These are phyloP conservation scores for Dinomys branickii DNA, from an alignment of 2,113 vertebrate species.

Conservation along the genomic window DNA sequence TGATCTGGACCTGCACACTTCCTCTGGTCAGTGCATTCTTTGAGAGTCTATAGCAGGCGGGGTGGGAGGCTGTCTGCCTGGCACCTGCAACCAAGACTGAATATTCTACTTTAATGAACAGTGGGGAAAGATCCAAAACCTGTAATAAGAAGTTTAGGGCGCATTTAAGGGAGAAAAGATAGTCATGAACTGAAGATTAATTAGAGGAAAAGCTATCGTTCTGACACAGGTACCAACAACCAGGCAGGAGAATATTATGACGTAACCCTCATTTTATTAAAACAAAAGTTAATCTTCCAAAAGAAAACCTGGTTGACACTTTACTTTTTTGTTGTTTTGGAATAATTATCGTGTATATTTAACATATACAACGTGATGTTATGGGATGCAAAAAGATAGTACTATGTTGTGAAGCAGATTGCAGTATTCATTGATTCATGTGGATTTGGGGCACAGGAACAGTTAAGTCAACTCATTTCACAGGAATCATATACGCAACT, in stretches of 20 bases:
- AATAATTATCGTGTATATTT: background rate
- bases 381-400: background rate
- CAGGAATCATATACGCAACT: background rate
- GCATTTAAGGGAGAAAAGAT: background rate
- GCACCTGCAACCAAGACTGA: background rate
- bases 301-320: background rate
- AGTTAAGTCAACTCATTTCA: background rate
- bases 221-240: background rate
- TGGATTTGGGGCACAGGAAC: background rate
- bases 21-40: conserved; percentile 68
- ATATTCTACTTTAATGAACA: background rate
- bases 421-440: background rate
- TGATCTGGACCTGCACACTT: conserved; percentile 39
- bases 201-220: background rate
- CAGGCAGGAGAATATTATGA: background rate
- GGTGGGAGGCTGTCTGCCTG: background rate
- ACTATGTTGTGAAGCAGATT: background rate
- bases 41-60: background rate
- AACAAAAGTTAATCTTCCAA: conserved; percentile 29
- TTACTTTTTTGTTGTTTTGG: background rate
- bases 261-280: background rate
- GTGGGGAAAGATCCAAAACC: background rate
- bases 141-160: background rate
- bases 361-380: background rate
- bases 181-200: background rate